Evolutionary conservation across 2,797 vertebrate genomes (phyloP).

Genomic region (Ceryle rudis): DNA sequence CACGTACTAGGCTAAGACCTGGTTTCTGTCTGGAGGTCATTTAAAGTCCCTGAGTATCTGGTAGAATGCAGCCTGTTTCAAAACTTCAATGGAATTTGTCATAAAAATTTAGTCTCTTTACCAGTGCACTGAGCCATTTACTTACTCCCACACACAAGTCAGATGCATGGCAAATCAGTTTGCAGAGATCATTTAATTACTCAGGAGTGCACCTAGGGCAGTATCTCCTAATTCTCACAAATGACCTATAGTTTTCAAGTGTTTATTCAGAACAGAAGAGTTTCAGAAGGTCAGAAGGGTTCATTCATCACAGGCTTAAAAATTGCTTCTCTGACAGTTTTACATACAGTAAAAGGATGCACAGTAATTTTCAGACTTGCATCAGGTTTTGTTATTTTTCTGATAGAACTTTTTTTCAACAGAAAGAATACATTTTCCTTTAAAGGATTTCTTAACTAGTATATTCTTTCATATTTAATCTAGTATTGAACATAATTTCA

Average conservation of each 20-base stretch:
- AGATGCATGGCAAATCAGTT: constrained; percentile 10
- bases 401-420: background rate
- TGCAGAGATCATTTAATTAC: constrained; percentile 43
- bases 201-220: background rate
- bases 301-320: background rate
- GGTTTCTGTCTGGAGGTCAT: background rate
- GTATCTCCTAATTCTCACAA: constrained; percentile 16
- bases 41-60: constrained; percentile 3
- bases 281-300: constrained; percentile 10
- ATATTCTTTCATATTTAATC: background rate
- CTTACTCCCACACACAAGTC: constrained; percentile 9
- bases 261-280: constrained; percentile 15
- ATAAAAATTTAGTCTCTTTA: constrained; percentile 18
- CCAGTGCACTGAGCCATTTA: background rate
- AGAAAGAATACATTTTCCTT: background rate
- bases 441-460: background rate
- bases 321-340: background rate
- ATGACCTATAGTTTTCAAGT: constrained; percentile 28
- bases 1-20: background rate
- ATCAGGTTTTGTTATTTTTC: constrained; percentile 2
- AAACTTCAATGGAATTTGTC: background rate
- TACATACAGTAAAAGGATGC: background rate
- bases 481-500: background rate
- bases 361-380: background rate
- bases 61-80: background rate